A percentile compares a stretch with the other conserved stretches of the same genome.
phyloP scores from a whole-genome alignment of 2,888 invertebrate genomes.

The Reticulitermes lucifugus region DNA sequence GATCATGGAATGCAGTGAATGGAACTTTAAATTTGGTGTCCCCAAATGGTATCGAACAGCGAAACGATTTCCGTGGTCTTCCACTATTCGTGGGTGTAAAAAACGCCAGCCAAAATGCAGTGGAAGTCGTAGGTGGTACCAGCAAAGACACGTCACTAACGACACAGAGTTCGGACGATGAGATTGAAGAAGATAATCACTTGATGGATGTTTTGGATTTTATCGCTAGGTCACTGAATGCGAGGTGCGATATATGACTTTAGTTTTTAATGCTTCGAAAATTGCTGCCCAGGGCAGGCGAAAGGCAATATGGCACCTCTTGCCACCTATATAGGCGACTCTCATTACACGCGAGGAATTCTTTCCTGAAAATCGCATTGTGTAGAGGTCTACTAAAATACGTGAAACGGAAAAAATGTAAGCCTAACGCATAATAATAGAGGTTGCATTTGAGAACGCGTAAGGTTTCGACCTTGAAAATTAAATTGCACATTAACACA shows the following conservation, averaged over 20 bases:
- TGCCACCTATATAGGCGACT: too few species aligned
- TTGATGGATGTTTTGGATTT: constrained; percentile 65
- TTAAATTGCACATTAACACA: too few species aligned
- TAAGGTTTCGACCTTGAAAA: too few species aligned
- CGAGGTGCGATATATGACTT: constrained; percentile 61
- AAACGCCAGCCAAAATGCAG: constrained; percentile 55
- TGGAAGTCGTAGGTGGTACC: constrained; percentile 63
- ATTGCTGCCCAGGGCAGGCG: too few species aligned
- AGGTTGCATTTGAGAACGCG: too few species aligned
- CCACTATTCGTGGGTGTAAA: constrained; percentile 64
- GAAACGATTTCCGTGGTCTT: constrained; percentile 59
- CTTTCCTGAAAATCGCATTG: too few species aligned
- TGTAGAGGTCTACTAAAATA: too few species aligned
- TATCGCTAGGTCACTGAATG: constrained; percentile 66
- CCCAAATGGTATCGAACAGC: constrained; percentile 58
- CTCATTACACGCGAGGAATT: too few species aligned
- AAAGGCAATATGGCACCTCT: too few species aligned
- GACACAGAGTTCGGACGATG: constrained; percentile 64
- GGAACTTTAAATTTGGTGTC: constrained; percentile 55
- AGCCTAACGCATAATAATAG: too few species aligned
- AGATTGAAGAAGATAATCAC: constrained; percentile 65
- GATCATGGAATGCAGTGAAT: constrained; percentile 59
- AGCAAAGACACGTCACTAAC: constrained; percentile 64
- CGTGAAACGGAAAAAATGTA: too few species aligned
- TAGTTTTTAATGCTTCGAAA: neutral